A percentile compares a stretch with the other conserved stretches of the same genome.
phyloP scores from a whole-genome alignment of 2,888 invertebrate genomes.

The Charanyca ferruginea region DNA sequence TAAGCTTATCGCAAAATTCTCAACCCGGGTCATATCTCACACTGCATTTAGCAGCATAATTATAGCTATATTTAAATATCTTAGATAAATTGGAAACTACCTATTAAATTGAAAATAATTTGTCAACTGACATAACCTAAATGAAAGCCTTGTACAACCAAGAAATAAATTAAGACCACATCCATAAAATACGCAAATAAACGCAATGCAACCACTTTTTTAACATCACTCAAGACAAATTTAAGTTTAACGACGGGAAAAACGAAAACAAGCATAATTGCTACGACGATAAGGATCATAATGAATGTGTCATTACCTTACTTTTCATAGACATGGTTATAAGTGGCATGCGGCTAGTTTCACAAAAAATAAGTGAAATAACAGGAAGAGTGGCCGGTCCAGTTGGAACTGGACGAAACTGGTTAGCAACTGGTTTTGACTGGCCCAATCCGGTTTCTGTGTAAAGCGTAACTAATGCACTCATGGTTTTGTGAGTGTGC shows the following conservation, averaged over 20 bases:
- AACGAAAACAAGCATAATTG: constrained; percentile 32
- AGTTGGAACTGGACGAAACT: constrained; percentile 62
- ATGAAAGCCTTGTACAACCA: constrained; percentile 43
- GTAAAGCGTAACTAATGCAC: constrained; percentile 60
- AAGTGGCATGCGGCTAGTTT: constrained; percentile 58
- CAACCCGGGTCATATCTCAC: constrained; percentile 1
- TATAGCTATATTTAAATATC: not conserved
- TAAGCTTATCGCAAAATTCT: constrained; percentile 20
- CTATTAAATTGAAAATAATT: constrained; percentile 19
- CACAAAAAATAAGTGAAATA: constrained; percentile 76
- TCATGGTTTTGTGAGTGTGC: constrained; percentile 55
- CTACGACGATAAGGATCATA: constrained; percentile 32
- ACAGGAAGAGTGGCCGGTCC: constrained; percentile 78
- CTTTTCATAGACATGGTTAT: constrained; percentile 43
- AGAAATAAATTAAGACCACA: constrained; percentile 57
- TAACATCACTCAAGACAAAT: constrained; percentile 28
- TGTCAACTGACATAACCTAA: constrained; percentile 26
- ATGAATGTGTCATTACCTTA: constrained; percentile 12
- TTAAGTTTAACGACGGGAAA: constrained; percentile 27
- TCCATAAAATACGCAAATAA: constrained; percentile 46
- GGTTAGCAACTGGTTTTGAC: constrained; percentile 70
- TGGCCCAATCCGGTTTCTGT: constrained; percentile 66
- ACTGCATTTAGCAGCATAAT: not conserved
- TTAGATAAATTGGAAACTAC: not conserved
- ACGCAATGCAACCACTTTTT: constrained; percentile 25